A percentile compares a stretch with the other conserved stretches of the same genome.
Conservation (phyloP, 1,140 invertebrate species). For the Lysiphlebus fabarum region DNA sequence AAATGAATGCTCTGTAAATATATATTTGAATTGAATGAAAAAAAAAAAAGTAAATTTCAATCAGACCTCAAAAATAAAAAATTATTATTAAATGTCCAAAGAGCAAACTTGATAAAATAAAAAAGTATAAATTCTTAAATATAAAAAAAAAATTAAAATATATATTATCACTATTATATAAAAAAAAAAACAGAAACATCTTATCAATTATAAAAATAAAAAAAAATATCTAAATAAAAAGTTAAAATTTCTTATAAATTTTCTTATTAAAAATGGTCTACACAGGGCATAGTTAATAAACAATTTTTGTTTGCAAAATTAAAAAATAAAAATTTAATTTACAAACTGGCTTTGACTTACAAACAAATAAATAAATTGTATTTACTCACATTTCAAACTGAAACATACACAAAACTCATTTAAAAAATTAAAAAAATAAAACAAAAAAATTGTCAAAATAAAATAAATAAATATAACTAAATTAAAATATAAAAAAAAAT, state of each 20-base stretch:
- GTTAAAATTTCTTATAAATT: slow-evolving; percentile 43
- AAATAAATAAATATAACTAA: too few relatives aligned
- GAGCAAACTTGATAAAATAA: too few relatives aligned
- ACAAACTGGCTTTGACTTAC: slow-evolving; percentile 24
- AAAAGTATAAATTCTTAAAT: too few relatives aligned
- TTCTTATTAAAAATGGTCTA: slow-evolving; percentile 48
- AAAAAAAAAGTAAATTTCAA: slow-evolving; percentile 13
- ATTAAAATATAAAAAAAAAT: too few relatives aligned
- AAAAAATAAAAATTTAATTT: slow-evolving; percentile 25
- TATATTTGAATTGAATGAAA: slow-evolving; percentile 21
- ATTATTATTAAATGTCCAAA: too few relatives aligned
- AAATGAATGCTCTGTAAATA: slow-evolving; percentile 40
- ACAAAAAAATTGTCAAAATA: too few relatives aligned
- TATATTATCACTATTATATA: background rate
- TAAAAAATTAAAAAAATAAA: too few relatives aligned
- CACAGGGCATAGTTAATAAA: slow-evolving; percentile 55
- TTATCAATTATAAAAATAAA: slow-evolving; percentile 18
- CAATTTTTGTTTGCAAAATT: slow-evolving; percentile 39
- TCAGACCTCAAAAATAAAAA: background rate
- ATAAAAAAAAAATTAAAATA: too few relatives aligned
- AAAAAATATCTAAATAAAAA: background rate
- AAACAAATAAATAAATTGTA: slow-evolving; percentile 28
- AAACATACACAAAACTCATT: background rate
- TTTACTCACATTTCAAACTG: slow-evolving; percentile 30
- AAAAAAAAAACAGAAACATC: slow-evolving; percentile 25